Base-by-base conservation (phyloP, 2,888 invertebrate species). In the Lottia gigantea region DNA sequence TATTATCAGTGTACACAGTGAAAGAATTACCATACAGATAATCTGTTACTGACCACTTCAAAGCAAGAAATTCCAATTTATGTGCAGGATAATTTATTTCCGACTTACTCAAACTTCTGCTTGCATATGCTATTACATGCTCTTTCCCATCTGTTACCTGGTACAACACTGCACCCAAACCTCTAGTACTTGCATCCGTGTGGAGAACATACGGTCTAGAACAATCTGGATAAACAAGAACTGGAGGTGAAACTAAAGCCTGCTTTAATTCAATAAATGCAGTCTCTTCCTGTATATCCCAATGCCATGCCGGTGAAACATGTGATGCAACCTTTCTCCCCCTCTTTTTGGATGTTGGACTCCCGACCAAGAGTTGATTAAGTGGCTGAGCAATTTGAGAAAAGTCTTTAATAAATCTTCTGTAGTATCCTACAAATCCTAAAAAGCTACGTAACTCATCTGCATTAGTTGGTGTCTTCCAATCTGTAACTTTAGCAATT, bases 121-220 rank as follows among this genome's bases (percentile, higher is more conserved):
- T 74, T 19, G 77, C 76, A 72, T 74, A 77, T 1, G 76, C 72
- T 16, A 76, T 78, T 6, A 73, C 74, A 25, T 47, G 40, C 49
- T 66, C 71, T 26, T 66, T 12, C 7, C 66, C 69, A 4, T 72
- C 64, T 46, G 73, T 67, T 23, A 64, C 31, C 61, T 70, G 64
- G 45, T 76, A 76, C 16, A 74, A 47, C 1, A 76, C 68, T 4
- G 73, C 73, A 47, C 75, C 74, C 19, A 74, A 16, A 26, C 61
- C 26, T 23, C 47, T 47, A 31, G 31, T 6, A 31, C 31, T 31
- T 3, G 31, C 31, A 31, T 31, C 31, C 31, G 31, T 71, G 40
- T 75, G 73, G 8, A 73, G 40, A 12, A 47, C 63, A 45, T 73
- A 75, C 3, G 75, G 64, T 62, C 66, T 70, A 23, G 63, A 65